Evolutionary conservation across 2,113 vertebrate genomes (phyloP), one percentile per base, ranked within the genome.

Genomic region (Dasypus novemcinctus): DNA sequence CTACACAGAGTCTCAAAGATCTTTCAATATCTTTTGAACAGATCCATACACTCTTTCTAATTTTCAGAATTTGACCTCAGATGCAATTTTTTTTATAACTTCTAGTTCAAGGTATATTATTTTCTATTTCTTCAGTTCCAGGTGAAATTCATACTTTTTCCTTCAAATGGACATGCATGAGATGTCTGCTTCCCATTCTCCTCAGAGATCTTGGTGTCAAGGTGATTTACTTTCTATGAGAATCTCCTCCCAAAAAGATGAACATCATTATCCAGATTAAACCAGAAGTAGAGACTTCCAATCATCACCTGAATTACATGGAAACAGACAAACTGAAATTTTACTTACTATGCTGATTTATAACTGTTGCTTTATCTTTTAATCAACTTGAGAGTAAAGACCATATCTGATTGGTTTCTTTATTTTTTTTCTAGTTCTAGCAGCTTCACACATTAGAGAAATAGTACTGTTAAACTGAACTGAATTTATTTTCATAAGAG

Each of bases 41-140:
- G 57, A 38, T 80, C 14, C 4, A 76, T 7, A 21, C 59, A 10
- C 13, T 49, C 5, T 93, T 96, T 85, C 15, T 84, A 54, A 12
- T 76, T 96, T 88, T 46, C 49, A 63, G 21, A 83, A 59, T 86
- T 78, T 95, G n/a, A 61, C 7, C 61, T 71, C 38, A 94, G 21
- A 33, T 87, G 3, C 86, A 72, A 69, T 43, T 57, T 87, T 89
- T 66, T 52, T 17, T 5, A 18, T 21, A 89, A 64, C 8, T 43
- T 90, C 57, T 82, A 80, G 13, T 68, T 86, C 83, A 69, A 75
- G 8, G 41, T 54, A 83, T 79, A 69, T 0, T 74, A 1, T 52
- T 46, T 84, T 54, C 21, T 41, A 68, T 17, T 78, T 90, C 10
- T 83, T 90, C 25, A 90, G 6, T 31, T 27, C 4, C 43, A 78